Conservation (phyloP, 2,113 vertebrate genomes). For the Epinephelus cyanopodus region DNA sequence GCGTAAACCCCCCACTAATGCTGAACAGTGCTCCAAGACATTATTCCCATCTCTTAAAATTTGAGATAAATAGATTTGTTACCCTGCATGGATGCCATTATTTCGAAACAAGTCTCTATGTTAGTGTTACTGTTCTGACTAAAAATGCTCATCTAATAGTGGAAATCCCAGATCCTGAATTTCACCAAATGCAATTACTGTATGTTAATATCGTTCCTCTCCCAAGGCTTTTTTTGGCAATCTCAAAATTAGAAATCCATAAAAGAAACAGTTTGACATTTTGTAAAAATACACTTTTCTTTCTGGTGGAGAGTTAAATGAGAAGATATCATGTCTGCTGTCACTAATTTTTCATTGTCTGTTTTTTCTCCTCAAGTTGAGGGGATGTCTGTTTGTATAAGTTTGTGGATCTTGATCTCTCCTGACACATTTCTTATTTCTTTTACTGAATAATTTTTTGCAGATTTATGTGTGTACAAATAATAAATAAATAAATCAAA, state of each 20-base stretch:
- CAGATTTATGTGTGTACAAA: too few species aligned
- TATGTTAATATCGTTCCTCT: neutral
- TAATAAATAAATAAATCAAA: too few species aligned
- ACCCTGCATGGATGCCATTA: neutral
- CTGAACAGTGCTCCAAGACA: constrained; percentile 12
- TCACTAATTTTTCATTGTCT: too few species aligned
- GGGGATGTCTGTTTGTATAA: too few species aligned
- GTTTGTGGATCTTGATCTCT: too few species aligned
- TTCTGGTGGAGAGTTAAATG: neutral
- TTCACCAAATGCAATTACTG: neutral
- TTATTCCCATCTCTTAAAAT: neutral
- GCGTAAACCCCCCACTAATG: neutral
- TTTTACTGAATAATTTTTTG: too few species aligned
- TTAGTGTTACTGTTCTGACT: neutral
- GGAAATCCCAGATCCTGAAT: constrained; percentile 28
- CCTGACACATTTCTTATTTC: too few species aligned
- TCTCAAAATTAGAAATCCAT: neutral
- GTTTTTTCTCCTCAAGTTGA: too few species aligned
- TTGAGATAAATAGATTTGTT: neutral
- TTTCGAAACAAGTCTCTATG: neutral
- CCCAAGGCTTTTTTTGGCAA: neutral
- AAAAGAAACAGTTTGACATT: neutral
- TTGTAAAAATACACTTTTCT: neutral
- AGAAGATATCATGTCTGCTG: neutral
- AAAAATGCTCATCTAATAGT: constrained; percentile 1